phyloP scores from a whole-genome alignment of 2,113 vertebrate genomes.

The Rhinolophus ferrumequinum region DNA sequence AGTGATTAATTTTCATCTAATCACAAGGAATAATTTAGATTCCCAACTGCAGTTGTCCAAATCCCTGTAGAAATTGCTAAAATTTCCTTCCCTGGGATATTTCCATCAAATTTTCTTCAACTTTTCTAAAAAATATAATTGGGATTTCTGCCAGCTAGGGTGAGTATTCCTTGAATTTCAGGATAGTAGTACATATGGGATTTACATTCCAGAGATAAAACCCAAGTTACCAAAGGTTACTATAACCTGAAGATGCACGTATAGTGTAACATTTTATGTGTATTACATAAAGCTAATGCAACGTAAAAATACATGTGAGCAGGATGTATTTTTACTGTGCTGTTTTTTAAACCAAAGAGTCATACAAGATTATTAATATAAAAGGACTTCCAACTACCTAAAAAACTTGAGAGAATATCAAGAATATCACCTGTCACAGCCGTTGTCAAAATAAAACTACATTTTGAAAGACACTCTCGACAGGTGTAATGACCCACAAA shows the following conservation, averaged over 20 bases:
- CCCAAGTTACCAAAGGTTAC: background rate
- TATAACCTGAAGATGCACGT: background rate
- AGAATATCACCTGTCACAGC: conserved; percentile 14
- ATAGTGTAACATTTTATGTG: background rate
- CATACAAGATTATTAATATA: conserved; percentile 46
- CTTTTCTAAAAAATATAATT: conserved; percentile 34
- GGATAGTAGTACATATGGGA: background rate
- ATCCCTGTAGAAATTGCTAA: conserved; percentile 1
- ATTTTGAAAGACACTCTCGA: conserved; percentile 23
- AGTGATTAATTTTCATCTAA: background rate
- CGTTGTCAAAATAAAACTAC: conserved; percentile 61
- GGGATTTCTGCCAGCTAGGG: background rate
- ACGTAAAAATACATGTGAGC: conserved; percentile 25
- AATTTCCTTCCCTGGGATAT: conserved; percentile 4
- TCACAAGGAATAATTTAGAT: conserved; percentile 14
- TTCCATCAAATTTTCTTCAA: conserved; percentile 29
- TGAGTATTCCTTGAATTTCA: conserved; percentile 42
- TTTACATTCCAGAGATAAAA: conserved; percentile 61
- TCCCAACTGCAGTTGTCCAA: background rate
- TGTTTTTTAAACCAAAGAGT: conserved; percentile 39
- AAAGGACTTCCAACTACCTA: conserved; percentile 41
- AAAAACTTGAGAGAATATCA: conserved; percentile 61
- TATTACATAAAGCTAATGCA: background rate
- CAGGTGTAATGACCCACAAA: conserved; percentile 10
- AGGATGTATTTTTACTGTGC: background rate